Conservation (phyloP, 2,797 vertebrate species). For the Ciconia nigra region DNA sequence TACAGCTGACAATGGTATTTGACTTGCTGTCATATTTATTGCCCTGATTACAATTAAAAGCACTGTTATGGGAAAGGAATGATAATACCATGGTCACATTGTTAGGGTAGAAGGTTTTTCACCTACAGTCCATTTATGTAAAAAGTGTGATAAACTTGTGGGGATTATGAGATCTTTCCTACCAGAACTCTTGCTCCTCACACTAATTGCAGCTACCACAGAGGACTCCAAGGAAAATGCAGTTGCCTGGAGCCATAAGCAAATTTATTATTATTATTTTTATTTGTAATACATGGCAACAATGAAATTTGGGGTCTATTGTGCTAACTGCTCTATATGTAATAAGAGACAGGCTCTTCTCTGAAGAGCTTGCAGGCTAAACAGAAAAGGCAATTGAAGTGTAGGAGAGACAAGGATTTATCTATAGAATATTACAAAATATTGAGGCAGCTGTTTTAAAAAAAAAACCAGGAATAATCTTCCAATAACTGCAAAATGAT, state of each 20-base stretch:
- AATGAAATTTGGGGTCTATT: background rate
- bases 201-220: background rate
- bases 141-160: background rate
- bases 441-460: background rate
- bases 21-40: constrained; percentile 45
- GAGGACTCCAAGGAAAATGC: background rate
- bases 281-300: background rate
- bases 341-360: background rate
- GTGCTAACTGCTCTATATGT: background rate
- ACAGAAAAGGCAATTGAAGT: background rate
- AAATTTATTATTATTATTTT: constrained; percentile 4
- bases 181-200: background rate
- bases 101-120: background rate
- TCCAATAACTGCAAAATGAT: background rate
- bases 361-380: background rate
- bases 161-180: background rate
- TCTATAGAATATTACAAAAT: background rate
- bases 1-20: constrained; percentile 30
- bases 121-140: background rate
- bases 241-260: background rate
- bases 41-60: constrained; percentile 54
- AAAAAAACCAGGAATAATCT: background rate
- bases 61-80: background rate
- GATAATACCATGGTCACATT: background rate
- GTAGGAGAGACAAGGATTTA: background rate